Base-by-base conservation (phyloP, 2,888 invertebrate genomes). In the Aphidius colemani region DNA sequence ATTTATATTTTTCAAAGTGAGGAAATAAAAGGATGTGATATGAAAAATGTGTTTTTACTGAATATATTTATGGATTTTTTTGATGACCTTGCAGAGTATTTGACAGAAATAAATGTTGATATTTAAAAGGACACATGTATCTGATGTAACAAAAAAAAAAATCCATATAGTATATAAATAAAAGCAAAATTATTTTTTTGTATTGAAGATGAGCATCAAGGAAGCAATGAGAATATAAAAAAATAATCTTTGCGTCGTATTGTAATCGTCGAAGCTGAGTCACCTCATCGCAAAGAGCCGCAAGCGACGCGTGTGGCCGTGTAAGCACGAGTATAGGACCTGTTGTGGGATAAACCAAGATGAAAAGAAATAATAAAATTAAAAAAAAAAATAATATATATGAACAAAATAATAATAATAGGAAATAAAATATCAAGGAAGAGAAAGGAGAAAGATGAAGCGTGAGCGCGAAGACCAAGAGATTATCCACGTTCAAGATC, bases 221-320 rank as follows among this genome's bases (percentile, higher is more conserved):
- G 30, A 13, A 48, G 48, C 11, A 48, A 48, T 48, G 13, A 48
- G 11, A 13, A 7, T n/a, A 41, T 40, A 11, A 41, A 53, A 53
- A 11, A 7, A 39, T 9, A 30, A 51, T 30, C 51, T 18, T 51
- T 51, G 9, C 30, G 9, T 30, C 30, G 10, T 30, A 48, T 58
- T 58, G 58, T 58, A 40, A 18, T 49, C 13, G 43, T 30, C 43
- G 45, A 45, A 60, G 62, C 62, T 63, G 62, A 63, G 62, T 63
- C 62, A 57, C 51, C 57, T 63, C 39, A 44, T 57, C 53, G 30
- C 43, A 59, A 50, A 49, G 64, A 40, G 53, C 41, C 44, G 30
- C 30, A 48, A 40, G 49, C 55, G 40, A 59, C 43, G 59, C 59
- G 64, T 64, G 64, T 64, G 64, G 64, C 59, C 64, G 55, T 64